Evolutionary conservation across 2,888 invertebrate genomes (phyloP), one percentile per base, ranked within the genome.

Genomic region (Subacronicta megacephala): DNA sequence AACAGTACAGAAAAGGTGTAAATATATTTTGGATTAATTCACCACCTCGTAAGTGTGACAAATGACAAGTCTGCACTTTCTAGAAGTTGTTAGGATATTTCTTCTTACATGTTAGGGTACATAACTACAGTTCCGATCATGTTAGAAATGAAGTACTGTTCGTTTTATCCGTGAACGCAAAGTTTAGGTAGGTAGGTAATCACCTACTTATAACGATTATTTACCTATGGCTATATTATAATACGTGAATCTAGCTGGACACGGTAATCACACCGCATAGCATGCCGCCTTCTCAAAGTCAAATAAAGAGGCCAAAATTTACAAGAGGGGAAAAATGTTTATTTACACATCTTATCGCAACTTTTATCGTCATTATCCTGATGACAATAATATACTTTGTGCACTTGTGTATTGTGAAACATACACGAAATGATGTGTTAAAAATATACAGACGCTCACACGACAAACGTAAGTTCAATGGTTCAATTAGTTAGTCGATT

Each of bases 291-390:
- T 26, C 50, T 18, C 26, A 26, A 9, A 18, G 7, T 38, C 35
- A 36, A 15, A 13, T 26, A 17, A 60, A 43, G 13, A 47, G 12
- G 2, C 0, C 81, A 10, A 87, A 85, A 79, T 90, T 84, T 65
- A 91, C 91, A 23, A 85, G 76, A 72, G 92, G 92, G 5, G 92
- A 91, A 68, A 91, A 88, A 82, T 92, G 92, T 70, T 78, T 92
- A 13, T 88, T 84, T 41, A 47, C 63, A 0, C 91, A 90, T 62
- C 52, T 89, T 20, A 56, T 87, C 4, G 37, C 85, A 12, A 89
- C 88, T 0, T 83, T 89, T 35, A 31, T 61, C 0, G n/a, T 85
- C 2, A 75, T 88, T 18, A 33, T 89, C 13, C 15, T 81, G 3
- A 29, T 87, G 29, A 41, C 78, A 2, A 49, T 87, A 9, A 58